phyloP scores from a whole-genome alignment of 1,140 invertebrate genomes.

The Popillia japonica region DNA sequence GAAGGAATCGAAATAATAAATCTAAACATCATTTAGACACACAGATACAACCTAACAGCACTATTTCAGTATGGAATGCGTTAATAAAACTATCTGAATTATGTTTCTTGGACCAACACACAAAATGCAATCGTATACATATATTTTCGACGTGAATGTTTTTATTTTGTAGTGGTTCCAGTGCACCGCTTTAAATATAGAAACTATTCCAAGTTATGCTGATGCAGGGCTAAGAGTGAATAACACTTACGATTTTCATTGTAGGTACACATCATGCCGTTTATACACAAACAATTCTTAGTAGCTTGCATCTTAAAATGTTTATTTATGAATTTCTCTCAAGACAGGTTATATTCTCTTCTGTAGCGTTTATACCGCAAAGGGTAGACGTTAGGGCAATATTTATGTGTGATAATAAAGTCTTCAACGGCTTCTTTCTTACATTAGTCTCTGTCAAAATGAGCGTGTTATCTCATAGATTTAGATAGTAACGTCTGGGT shows the following conservation, averaged over 20 bases:
- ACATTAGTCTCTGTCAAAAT: slow-evolving; percentile 1
- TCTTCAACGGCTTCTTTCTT: slow-evolving; percentile 2
- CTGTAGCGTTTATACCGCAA: not conserved
- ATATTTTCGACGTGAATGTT: slow-evolving; percentile 20
- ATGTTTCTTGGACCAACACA: not conserved
- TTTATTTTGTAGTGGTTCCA: slow-evolving; percentile 36
- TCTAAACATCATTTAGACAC: not conserved
- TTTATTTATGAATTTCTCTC: slow-evolving; percentile 32
- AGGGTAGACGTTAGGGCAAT: not conserved
- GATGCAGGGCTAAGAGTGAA: slow-evolving; percentile 26
- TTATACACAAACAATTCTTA: not conserved
- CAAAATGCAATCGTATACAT: slow-evolving; percentile 16
- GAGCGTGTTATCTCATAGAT: not conserved
- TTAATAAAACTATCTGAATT: not conserved
- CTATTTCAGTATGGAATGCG: no score
- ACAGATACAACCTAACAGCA: no score
- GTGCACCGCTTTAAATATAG: slow-evolving; percentile 32
- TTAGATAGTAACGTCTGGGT: not conserved
- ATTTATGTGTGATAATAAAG: slow-evolving; percentile 27
- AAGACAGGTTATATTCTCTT: slow-evolving; percentile 3
- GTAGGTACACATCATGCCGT: slow-evolving; percentile 1
- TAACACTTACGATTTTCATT: slow-evolving; percentile 27
- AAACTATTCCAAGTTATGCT: slow-evolving; percentile 37
- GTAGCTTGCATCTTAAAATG: slow-evolving; percentile 14
- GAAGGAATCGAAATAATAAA: not conserved